Percentiles rank a stretch among this genome's conserved stretches.
Evolutionary conservation across 1,140 invertebrate species (phyloP).

Genomic region (Trinorchestia longiramus): DNA sequence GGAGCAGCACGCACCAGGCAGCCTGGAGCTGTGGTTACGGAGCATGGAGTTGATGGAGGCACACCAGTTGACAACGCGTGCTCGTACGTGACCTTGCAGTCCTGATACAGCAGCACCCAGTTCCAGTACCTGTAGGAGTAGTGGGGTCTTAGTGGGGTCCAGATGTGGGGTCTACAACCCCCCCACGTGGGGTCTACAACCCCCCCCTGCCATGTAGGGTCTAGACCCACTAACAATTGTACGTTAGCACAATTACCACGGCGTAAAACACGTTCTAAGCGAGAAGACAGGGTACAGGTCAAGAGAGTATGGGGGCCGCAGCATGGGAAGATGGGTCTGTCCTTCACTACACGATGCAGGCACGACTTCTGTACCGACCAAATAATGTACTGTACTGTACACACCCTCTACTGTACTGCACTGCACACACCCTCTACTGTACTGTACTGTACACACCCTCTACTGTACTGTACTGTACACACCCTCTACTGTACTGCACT

Average conservation of each 20-base stretch:
- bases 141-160: background rate
- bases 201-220: background rate
- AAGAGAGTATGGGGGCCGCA: background rate
- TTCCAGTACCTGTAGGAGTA: background rate
- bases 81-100: background rate
- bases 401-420: too few relatives aligned
- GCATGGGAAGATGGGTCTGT: too few relatives aligned
- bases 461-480: too few relatives aligned
- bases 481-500: too few relatives aligned
- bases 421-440: too few relatives aligned
- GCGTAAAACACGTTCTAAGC: background rate
- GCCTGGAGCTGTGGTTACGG: background rate
- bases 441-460: too few relatives aligned
- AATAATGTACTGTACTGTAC: too few relatives aligned
- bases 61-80: background rate
- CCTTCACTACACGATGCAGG: too few relatives aligned
- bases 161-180: background rate
- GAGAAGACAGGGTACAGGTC: background rate
- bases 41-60: background rate
- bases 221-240: background rate
- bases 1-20: slow-evolving; percentile 8
- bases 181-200: background rate
- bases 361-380: too few relatives aligned
- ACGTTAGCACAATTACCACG: background rate
- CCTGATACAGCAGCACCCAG: background rate